Evolutionary conservation across 2,797 vertebrate genomes (phyloP).

Genomic region (Sparus aurata): DNA sequence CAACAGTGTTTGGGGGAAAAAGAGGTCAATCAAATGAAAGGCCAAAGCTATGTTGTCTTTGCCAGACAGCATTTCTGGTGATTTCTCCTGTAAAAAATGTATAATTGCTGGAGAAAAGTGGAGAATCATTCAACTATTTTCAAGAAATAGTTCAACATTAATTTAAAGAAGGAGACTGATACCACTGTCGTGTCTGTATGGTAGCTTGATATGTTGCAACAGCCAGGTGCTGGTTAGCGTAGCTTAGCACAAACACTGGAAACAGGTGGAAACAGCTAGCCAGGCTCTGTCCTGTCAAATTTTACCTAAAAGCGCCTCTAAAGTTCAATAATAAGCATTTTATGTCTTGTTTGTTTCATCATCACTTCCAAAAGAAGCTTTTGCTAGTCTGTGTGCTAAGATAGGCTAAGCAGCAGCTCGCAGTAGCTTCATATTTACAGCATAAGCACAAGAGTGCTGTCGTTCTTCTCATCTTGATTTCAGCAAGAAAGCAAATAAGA

Average conservation of each 20-base stretch:
- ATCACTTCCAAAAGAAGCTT: background rate
- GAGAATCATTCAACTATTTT: background rate
- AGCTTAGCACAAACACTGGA: slow-evolving; percentile 13
- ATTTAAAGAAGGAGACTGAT: background rate
- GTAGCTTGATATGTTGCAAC: background rate
- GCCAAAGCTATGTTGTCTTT: slow-evolving; percentile 42
- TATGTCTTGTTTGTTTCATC: background rate
- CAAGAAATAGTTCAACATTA: background rate
- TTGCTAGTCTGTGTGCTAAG: background rate
- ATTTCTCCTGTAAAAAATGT: background rate
- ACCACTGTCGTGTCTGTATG: background rate
- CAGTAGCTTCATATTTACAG: background rate
- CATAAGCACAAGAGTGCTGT: background rate
- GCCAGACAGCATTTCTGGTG: background rate
- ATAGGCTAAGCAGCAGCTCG: background rate
- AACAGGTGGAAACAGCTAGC: background rate
- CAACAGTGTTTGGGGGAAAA: background rate
- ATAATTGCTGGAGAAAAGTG: slow-evolving; percentile 6
- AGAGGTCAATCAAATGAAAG: slow-evolving; percentile 37
- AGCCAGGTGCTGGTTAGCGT: background rate
- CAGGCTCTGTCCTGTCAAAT: too few relatives aligned
- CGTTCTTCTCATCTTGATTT: background rate
- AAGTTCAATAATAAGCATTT: background rate
- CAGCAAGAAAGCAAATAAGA: background rate
- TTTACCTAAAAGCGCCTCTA: too few relatives aligned